Evolutionary conservation across 2,113 vertebrate genomes (phyloP).

Genomic region (Merops nubicus): DNA sequence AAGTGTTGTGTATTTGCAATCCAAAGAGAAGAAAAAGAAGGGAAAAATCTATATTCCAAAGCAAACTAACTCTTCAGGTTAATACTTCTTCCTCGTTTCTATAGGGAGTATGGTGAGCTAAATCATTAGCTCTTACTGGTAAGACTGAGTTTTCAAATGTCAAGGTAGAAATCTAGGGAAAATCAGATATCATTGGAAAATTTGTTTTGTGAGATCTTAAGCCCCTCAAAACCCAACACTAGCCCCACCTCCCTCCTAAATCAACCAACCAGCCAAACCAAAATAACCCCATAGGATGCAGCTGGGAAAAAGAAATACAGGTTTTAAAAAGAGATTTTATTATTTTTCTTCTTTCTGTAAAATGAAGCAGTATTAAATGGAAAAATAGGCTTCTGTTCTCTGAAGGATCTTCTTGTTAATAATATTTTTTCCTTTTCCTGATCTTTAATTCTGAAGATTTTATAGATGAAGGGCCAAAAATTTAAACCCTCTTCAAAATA

Average conservation of each 20-base stretch:
- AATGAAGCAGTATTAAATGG: neutral
- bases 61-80: neutral
- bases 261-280: neutral
- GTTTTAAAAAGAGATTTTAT: neutral
- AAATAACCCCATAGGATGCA: neutral
- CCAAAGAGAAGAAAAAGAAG: neutral
- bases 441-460: neutral
- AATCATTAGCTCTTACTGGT: neutral
- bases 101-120: neutral
- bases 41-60: neutral
- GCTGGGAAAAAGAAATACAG: neutral
- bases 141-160: neutral
- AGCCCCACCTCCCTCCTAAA: rapidly evolving
- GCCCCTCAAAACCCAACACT: rapidly evolving
- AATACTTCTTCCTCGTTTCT: neutral
- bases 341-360: neutral
- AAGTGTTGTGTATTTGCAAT: neutral
- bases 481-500: neutral
- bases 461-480: neutral
- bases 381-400: neutral
- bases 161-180: neutral
- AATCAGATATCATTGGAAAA: neutral
- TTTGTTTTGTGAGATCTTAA: neutral
- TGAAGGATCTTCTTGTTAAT: neutral
- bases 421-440: neutral